Base-by-base conservation (phyloP, 2,888 invertebrate genomes). In the Diabrotica balteata region DNA sequence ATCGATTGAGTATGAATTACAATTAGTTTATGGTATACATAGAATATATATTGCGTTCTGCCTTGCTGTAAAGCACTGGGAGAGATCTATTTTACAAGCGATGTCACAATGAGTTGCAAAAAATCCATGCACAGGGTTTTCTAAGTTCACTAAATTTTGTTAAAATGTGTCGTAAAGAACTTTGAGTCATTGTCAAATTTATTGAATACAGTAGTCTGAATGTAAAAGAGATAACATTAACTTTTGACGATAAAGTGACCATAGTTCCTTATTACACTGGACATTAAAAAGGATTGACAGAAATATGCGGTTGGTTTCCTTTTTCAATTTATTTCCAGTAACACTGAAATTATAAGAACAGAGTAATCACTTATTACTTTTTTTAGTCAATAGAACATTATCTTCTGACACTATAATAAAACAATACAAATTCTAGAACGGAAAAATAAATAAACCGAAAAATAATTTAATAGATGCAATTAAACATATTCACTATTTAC, bases 1-100 rank as follows among this genome's bases (percentile, higher is more conserved):
- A 84, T 83, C 78, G 81, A 81, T 82, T 80, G 80, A 80, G 81
- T 82, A 81, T 81, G 81, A 80, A 80, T 83, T 83, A 82, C 81
- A 83, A 80, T 81, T 81, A 76, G 75, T 77, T 77, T 67, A 62
- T 60, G 62, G 63, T 73, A 64, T 72, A 73, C 71, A 75, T 72
- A 76, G 71, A 73, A 66, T 72, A 73, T 72, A 69, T 32, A 32
- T 71, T 72, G 72, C 67, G 60, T 43, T 69, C 59, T 78, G 75
- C 73, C 70, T 72, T 68, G 50, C 63, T 66, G 53, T 69, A 62
- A 71, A 69, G 69, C 71, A 73, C 61, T 67, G 58, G 57, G 65
- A 61, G 32, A 70, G 66, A 75, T 77, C 79, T 82, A 81, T 80
- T 74, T 80, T 80, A 81, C 79, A 80, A 79, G 78, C 76, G 67